Conservation (phyloP, 2,888 invertebrate genomes). For the Omphaloscelis lunosa region DNA sequence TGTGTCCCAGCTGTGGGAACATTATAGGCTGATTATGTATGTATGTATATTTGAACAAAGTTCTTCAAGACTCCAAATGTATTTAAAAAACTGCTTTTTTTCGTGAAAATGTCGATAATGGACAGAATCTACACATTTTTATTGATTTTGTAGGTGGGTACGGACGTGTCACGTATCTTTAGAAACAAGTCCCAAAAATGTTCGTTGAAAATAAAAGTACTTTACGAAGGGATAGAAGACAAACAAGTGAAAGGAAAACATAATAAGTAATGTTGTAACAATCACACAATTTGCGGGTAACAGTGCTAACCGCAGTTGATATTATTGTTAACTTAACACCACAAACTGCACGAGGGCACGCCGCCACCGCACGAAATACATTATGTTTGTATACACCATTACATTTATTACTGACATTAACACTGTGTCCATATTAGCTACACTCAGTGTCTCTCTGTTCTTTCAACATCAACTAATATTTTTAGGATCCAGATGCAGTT, state of each 20-base stretch:
- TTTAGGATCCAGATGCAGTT: neutral
- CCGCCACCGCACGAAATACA: conserved; percentile 30
- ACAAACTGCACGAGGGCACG: neutral
- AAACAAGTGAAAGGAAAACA: conserved; percentile 47
- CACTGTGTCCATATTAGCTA: neutral
- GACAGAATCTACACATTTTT: neutral
- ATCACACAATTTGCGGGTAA: conserved; percentile 5
- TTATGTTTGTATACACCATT: neutral
- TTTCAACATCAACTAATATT: neutral
- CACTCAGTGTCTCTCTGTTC: neutral
- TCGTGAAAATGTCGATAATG: no score
- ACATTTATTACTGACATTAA: neutral
- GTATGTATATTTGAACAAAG: neutral
- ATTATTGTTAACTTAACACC: neutral
- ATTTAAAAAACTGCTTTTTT: neutral
- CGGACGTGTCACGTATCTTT: no score
- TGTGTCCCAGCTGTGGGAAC: no score
- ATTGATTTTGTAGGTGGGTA: neutral
- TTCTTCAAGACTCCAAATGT: neutral
- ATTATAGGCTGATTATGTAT: no score
- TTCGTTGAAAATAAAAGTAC: conserved; percentile 1
- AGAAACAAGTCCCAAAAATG: no score
- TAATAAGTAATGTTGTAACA: conserved; percentile 4
- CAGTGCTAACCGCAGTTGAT: neutral
- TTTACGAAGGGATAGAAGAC: neutral